Evolutionary conservation across 2,888 invertebrate species (phyloP).

Genomic region (Lycophotia porphyrea): DNA sequence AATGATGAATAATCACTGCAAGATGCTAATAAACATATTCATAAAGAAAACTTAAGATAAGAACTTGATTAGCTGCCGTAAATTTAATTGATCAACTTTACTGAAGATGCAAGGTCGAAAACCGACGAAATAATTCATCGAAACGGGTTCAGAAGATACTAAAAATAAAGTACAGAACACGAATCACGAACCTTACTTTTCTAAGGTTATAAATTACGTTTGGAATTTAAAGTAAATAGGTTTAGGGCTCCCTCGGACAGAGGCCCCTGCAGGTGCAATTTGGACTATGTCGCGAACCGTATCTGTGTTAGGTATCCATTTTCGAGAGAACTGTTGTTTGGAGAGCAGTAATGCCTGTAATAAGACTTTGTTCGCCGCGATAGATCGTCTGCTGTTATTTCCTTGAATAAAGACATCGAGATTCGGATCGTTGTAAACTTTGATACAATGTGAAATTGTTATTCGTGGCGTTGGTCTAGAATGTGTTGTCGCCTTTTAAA

Average conservation of each 20-base stretch:
- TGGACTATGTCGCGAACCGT: conserved; percentile 55
- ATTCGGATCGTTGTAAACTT: conserved; percentile 66
- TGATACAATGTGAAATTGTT: conserved; percentile 36
- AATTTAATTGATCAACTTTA: conserved; percentile 35
- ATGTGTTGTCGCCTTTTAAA: conserved; percentile 10
- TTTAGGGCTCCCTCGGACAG: conserved; percentile 42
- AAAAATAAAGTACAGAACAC: conserved; percentile 5
- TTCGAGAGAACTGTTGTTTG: conserved; percentile 66
- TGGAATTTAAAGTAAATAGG: conserved; percentile 50
- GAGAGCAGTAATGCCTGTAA: conserved; percentile 61
- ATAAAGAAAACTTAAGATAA: conserved; percentile 13
- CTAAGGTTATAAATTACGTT: conserved; percentile 35
- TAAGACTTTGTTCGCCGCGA: conserved; percentile 62
- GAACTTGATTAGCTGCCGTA: conserved; percentile 35
- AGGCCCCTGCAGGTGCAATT: conserved; percentile 58
- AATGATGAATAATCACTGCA: conserved; percentile 26
- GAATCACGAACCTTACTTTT: conserved; percentile 28
- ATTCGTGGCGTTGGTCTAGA: neutral
- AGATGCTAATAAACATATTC: conserved; percentile 29
- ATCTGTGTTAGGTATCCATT: conserved; percentile 60
- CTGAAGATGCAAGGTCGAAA: conserved; percentile 31
- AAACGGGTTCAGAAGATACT: conserved; percentile 41
- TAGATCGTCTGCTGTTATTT: conserved; percentile 68
- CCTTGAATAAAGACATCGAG: conserved; percentile 75
- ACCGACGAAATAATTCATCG: conserved; percentile 20